Evolutionary conservation across 2,888 invertebrate genomes (phyloP).

Genomic region (Nephrotoma guestfalica): DNA sequence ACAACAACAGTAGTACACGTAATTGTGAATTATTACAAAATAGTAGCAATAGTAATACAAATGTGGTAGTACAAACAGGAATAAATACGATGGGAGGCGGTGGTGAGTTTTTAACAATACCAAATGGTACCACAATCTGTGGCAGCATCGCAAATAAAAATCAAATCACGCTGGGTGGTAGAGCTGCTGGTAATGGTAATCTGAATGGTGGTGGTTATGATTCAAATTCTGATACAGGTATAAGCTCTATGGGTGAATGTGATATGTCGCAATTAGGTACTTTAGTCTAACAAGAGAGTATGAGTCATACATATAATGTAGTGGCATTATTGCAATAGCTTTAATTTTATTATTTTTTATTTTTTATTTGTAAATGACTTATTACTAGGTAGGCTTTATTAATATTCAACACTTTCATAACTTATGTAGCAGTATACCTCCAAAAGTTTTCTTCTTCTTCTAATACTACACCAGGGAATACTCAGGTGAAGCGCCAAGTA

Average conservation of each 20-base stretch:
- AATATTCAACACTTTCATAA: background rate
- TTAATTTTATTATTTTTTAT: background rate
- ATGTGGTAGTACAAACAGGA: background rate
- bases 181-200: background rate
- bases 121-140: background rate
- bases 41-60: background rate
- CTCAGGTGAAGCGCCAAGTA: too few relatives aligned
- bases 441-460: background rate
- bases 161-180: background rate
- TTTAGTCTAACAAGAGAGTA: slow-evolving; percentile 11
- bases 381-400: background rate
- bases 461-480: too few relatives aligned
- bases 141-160: background rate
- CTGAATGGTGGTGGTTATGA: slow-evolving; percentile 12
- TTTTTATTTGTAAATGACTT: background rate
- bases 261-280: slow-evolving; percentile 13
- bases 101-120: background rate
- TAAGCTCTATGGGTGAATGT: slow-evolving; percentile 14
- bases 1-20: background rate
- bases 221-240: slow-evolving; percentile 14
- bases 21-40: background rate
- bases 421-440: background rate
- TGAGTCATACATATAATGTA: background rate
- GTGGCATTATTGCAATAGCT: background rate
- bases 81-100: background rate